Evolutionary conservation across 2,113 vertebrate genomes (phyloP).

Genomic region (Lasiurus cinereus): DNA sequence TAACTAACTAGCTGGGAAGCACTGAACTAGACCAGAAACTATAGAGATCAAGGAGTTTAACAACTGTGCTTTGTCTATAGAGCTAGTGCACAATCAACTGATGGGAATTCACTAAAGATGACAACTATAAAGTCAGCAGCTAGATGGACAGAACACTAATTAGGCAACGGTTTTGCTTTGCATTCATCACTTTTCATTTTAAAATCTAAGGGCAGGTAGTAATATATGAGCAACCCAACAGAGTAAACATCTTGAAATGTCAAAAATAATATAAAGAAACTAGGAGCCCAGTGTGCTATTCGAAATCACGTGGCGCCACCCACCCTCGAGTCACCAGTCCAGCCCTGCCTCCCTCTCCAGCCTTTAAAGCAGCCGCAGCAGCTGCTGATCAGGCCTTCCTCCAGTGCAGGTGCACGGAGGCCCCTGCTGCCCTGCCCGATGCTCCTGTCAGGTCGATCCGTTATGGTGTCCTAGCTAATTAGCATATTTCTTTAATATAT

Average conservation of each 20-base stretch:
- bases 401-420: no score
- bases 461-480: no score
- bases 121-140: not conserved
- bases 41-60: not conserved
- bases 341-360: no score
- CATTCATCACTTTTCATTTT: not conserved
- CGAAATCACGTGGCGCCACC: no score
- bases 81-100: not conserved
- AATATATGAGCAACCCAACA: not conserved
- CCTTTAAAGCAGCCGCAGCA: no score
- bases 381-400: no score
- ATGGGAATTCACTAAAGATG: not conserved
- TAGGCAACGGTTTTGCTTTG: not conserved
- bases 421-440: no score
- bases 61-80: not conserved
- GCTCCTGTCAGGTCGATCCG: no score
- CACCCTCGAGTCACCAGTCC: no score
- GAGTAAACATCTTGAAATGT: slow-evolving; percentile 12
- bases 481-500: no score
- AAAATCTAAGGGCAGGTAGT: not conserved
- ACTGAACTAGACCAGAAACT: not conserved
- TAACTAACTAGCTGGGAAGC: not conserved
- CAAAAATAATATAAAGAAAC: slow-evolving; percentile 46
- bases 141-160: not conserved
- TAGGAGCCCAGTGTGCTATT: no score